Conservation (phyloP, 2,888 invertebrate species). For the Globia sparganii region DNA sequence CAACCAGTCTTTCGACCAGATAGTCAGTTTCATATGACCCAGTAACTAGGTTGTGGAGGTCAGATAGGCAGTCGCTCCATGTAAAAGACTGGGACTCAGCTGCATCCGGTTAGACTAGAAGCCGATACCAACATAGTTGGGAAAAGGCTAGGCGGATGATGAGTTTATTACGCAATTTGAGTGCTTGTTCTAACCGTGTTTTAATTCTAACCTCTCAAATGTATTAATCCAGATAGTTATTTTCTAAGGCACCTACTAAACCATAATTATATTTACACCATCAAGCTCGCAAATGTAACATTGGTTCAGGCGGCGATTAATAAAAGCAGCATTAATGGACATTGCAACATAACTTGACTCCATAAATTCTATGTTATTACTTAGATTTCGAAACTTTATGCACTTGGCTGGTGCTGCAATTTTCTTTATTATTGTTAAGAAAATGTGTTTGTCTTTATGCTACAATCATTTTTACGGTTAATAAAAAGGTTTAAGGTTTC, state of each 20-base stretch:
- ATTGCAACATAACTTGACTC: slow-evolving; percentile 44
- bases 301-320: slow-evolving; percentile 32
- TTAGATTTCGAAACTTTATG: slow-evolving; percentile 38
- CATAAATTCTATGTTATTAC: slow-evolving; percentile 47
- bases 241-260: neutral
- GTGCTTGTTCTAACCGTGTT: too few species aligned
- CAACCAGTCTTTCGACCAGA: too few species aligned
- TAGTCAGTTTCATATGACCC: too few species aligned
- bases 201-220: neutral
- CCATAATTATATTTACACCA: slow-evolving; percentile 4
- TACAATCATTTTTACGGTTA: neutral
- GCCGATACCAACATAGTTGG: too few species aligned
- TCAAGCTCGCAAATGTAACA: neutral
- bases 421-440: slow-evolving; percentile 17
- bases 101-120: too few species aligned
- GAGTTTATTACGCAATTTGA: too few species aligned
- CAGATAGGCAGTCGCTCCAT: too few species aligned
- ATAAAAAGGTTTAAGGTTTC: neutral
- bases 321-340: slow-evolving; percentile 6
- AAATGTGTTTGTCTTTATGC: slow-evolving; percentile 16
- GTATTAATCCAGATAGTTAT: neutral
- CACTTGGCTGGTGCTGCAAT: neutral
- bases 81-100: too few species aligned
- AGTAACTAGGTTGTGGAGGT: too few species aligned
- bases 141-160: too few species aligned